A percentile compares a stretch with the other conserved stretches of the same genome.
Evolutionary conservation across 1,140 invertebrate genomes (phyloP).

Genomic region (Zaprionus kolodkinae): DNA sequence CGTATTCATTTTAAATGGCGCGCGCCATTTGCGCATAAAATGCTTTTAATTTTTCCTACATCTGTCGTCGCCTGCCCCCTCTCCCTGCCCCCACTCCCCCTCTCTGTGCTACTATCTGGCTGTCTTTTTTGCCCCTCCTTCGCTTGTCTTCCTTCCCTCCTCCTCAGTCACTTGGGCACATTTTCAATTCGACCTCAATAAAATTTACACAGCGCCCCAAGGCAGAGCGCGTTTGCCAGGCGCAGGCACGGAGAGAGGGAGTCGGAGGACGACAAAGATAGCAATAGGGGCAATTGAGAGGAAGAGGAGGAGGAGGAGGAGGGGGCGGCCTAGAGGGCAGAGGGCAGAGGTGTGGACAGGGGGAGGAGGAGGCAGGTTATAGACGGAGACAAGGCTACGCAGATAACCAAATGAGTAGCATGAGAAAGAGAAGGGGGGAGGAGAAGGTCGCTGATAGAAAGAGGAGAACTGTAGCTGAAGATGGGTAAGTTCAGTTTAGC

Average conservation of each 20-base stretch:
- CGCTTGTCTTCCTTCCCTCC: background rate
- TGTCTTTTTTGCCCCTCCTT: background rate
- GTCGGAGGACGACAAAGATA: constrained; percentile 1
- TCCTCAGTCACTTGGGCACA: constrained; percentile 61
- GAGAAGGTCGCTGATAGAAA: too few species aligned
- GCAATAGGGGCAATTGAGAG: background rate
- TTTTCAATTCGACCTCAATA: constrained; percentile 82
- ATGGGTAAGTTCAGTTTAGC: background rate
- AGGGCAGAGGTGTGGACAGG: background rate
- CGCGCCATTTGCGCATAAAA: constrained; percentile 78
- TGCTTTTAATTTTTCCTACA: constrained; percentile 80
- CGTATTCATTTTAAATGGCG: constrained; percentile 77
- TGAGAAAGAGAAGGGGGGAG: background rate
- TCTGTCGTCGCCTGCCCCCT: constrained; percentile 53
- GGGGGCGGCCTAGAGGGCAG: too few species aligned
- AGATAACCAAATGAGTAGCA: constrained; percentile 25
- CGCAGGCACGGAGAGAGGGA: too few species aligned
- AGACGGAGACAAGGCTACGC: constrained; percentile 7
- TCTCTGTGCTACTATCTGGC: constrained; percentile 3
- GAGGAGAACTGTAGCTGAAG: background rate
- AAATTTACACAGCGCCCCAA: constrained; percentile 65
- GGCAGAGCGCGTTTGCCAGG: constrained; percentile 6
- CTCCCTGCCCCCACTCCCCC: background rate
- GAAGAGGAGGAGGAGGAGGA: too few species aligned
- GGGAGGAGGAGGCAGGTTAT: background rate